Conservation (phyloP, 2,797 vertebrate genomes). For the Geotria australis region DNA sequence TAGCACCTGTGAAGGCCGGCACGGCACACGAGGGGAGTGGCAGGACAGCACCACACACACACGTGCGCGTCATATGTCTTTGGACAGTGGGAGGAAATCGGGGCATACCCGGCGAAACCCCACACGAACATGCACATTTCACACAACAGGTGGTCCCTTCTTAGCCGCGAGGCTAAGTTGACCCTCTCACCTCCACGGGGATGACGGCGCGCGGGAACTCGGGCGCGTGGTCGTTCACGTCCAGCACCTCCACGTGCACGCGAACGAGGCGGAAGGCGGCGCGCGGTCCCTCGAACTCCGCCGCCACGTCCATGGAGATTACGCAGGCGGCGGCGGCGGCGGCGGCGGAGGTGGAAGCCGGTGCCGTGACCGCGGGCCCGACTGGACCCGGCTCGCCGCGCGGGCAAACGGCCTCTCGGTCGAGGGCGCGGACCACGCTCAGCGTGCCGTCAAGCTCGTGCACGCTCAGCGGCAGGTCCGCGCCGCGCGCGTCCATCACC, state of each 20-base stretch:
- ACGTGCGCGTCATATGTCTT: too few relatives aligned
- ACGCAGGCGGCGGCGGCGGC: slow-evolving; percentile 13
- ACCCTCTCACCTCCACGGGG: slow-evolving; percentile 35
- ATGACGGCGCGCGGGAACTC: slow-evolving; percentile 25
- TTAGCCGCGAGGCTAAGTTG: too few relatives aligned
- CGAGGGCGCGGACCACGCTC: slow-evolving; percentile 28
- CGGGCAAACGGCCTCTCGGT: slow-evolving; percentile 48
- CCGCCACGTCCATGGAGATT: slow-evolving; percentile 43
- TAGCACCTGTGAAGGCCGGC: too few relatives aligned
- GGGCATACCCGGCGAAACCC: too few relatives aligned
- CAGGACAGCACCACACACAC: too few relatives aligned
- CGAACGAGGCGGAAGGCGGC: slow-evolving; percentile 45
- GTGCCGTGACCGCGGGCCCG: too few relatives aligned
- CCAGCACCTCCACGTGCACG: slow-evolving; percentile 57
- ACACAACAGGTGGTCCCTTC: too few relatives aligned
- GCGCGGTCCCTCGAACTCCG: slow-evolving; percentile 16
- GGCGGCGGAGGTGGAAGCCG: too few relatives aligned
- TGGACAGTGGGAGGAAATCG: too few relatives aligned
- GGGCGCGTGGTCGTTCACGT: slow-evolving; percentile 77
- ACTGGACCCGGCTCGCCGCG: slow-evolving; percentile 11
- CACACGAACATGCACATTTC: too few relatives aligned
- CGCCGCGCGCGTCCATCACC: too few relatives aligned
- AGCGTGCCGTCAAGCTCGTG: slow-evolving; percentile 21
- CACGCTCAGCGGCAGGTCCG: slow-evolving; percentile 27
- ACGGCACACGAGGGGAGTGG: too few relatives aligned